These are phyloP conservation scores for Mus musculus DNA, from an alignment of 2,113 vertebrate genomes.

Conservation along the genomic window DNA sequence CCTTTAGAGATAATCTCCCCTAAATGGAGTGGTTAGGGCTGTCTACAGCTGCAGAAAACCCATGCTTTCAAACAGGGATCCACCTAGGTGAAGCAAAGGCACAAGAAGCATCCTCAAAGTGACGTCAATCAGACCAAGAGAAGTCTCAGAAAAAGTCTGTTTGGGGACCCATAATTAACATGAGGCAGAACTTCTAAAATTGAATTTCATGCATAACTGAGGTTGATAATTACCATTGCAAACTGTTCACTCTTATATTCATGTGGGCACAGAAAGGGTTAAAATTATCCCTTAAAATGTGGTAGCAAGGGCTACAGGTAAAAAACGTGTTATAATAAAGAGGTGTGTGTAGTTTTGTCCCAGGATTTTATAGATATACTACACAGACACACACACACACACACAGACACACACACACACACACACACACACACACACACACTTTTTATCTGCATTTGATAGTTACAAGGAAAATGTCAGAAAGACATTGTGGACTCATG, in stretches of 20 bases:
- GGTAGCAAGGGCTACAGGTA: not conserved
- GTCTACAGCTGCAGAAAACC: not conserved
- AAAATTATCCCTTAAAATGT: slow-evolving; percentile 24
- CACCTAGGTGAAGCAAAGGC: not conserved
- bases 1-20: not conserved
- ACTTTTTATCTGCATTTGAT: slow-evolving; percentile 75
- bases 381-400: not conserved
- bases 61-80: slow-evolving; percentile 4
- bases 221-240: slow-evolving; percentile 13
- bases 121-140: slow-evolving; percentile 54
- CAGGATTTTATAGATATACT: not conserved
- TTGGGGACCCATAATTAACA: slow-evolving; percentile 20
- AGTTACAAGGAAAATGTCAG: slow-evolving; percentile 73
- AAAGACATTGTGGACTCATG: slow-evolving; percentile 68
- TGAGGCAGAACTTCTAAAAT: slow-evolving; percentile 19
- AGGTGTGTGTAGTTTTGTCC: slow-evolving; percentile 38
- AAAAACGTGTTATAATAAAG: slow-evolving; percentile 43
- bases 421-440: not conserved
- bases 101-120: slow-evolving; percentile 40
- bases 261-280: not conserved
- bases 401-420: not conserved
- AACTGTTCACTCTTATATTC: not conserved
- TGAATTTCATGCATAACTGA: slow-evolving; percentile 43
- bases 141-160: not conserved
- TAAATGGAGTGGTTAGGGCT: not conserved